These are phyloP conservation scores for Papilio polyxenes DNA, from an alignment of 1,140 invertebrate genomes.

Conservation along the genomic window DNA sequence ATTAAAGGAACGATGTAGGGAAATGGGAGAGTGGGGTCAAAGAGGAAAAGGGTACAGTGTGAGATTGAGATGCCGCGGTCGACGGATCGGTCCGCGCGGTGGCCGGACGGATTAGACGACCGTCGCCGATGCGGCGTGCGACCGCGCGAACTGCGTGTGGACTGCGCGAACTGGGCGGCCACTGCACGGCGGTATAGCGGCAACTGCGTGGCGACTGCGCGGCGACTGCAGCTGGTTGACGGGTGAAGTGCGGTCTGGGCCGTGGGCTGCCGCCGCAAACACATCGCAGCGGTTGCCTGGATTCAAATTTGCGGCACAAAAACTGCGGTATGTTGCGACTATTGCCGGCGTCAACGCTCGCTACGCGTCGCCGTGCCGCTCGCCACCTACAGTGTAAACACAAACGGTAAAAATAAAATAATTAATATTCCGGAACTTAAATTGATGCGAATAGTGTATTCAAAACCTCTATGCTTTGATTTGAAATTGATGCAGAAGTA, in stretches of 20 bases:
- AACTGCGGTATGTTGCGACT: constrained; percentile 23
- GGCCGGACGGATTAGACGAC: constrained; percentile 65
- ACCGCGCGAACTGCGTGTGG: constrained; percentile 52
- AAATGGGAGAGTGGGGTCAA: constrained; percentile 47
- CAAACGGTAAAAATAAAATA: constrained; percentile 32
- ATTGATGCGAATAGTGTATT: not conserved
- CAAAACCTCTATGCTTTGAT: not conserved
- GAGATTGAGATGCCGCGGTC: constrained; percentile 65
- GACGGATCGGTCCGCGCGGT: constrained; percentile 64
- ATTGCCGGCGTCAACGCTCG: constrained; percentile 42
- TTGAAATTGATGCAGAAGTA: not conserved
- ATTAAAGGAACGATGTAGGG: constrained; percentile 37
- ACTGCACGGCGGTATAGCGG: constrained; percentile 41
- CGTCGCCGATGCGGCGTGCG: constrained; percentile 60
- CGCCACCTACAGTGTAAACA: constrained; percentile 63
- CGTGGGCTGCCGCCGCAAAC: constrained; percentile 18
- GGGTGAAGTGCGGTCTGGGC: constrained; percentile 40
- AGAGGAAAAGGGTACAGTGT: constrained; percentile 48
- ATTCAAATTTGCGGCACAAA: not conserved
- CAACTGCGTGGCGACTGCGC: constrained; percentile 42
- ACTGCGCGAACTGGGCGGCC: constrained; percentile 44
- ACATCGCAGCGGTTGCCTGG: not conserved
- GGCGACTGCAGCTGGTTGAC: constrained; percentile 30
- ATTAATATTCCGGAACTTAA: not conserved
- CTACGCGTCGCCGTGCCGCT: constrained; percentile 77